Evolutionary conservation across 2,113 vertebrate genomes (phyloP), one percentile per base, ranked within the genome.

Genomic region (Sminthopsis crassicaudata): DNA sequence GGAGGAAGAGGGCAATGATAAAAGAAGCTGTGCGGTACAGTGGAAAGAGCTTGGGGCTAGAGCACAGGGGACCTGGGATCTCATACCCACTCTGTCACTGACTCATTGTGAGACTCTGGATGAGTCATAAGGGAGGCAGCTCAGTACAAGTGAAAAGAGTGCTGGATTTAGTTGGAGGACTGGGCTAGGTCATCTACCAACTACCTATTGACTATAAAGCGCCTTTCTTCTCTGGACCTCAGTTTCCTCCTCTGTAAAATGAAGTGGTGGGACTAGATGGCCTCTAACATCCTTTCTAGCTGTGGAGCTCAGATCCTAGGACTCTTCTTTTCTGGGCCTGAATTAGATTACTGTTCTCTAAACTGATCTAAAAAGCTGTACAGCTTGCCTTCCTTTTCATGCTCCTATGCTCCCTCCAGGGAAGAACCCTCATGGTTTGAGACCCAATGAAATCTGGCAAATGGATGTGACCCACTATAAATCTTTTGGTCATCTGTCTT

Each of bases 71-170:
- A 93, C 46, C 16, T 14, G 76, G 90, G 6, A 88, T 95, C 51
- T 91, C 57, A 46, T 94, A 26, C n/a, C 57, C n/a, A 27, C 96
- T 97, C 89, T 94, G 51, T 60, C 42, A 92, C 42, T 95, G 48
- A 27, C 24, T 89, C 19, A 42, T 84, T 84, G 67, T 93, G 42
- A 92, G 89, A 94, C 30, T 53, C 95, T 46, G 57, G 89, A 5
- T 84, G 19, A 84, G 16, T 84, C 67, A 84, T 42, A 84, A 84
- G 19, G 67, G 67, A 84, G 36, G 36, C 67, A 84, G 67, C 19
- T 84, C 23, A 16, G 67, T 42, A 84, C n/a, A 42, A 42, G 67
- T 84, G 67, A 16, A n/a, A 84, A n/a, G 67, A 84, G 36, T n/a
- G n/a, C 67, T 84, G 16, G 67, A 84, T 84, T 84, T 6, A 22